Conservation (phyloP, 2,888 invertebrate genomes). For the Petrophora chlorosata region DNA sequence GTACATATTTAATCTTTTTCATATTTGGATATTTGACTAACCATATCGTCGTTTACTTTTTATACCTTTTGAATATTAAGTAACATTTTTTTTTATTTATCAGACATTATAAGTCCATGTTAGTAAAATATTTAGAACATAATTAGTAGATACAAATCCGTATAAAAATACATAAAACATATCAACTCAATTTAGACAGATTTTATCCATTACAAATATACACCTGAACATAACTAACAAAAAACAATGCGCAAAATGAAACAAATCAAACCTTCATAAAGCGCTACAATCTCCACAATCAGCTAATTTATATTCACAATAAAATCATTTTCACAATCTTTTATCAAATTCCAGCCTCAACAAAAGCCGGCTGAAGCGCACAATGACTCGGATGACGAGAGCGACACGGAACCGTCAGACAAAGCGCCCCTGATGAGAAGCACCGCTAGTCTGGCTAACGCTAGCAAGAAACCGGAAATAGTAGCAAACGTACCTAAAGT, state of each 20-base stretch:
- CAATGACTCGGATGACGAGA: constrained; percentile 71
- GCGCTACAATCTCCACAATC: constrained; percentile 1
- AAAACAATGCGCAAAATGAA: not conserved
- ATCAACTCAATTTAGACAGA: too few species aligned
- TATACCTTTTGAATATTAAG: too few species aligned
- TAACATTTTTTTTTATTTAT: too few species aligned
- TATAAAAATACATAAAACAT: too few species aligned
- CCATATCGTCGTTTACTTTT: too few species aligned
- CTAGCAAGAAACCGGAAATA: constrained; percentile 68
- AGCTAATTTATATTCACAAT: constrained; percentile 16
- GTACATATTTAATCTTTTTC: too few species aligned
- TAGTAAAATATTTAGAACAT: too few species aligned
- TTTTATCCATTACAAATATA: too few species aligned
- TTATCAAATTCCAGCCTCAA: constrained; percentile 67
- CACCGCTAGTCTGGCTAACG: constrained; percentile 56
- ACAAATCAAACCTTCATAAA: not conserved
- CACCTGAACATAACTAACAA: not conserved
- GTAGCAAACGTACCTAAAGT: constrained; percentile 75
- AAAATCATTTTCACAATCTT: constrained; percentile 12
- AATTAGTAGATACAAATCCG: too few species aligned
- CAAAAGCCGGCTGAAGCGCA: constrained; percentile 46
- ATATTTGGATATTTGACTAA: too few species aligned
- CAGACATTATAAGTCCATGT: too few species aligned
- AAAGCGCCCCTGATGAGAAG: constrained; percentile 78
- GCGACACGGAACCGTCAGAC: constrained; percentile 74